These are phyloP conservation scores for Sebastes matsubarae DNA, from an alignment of 2,797 vertebrate species.

Conservation along the genomic window DNA sequence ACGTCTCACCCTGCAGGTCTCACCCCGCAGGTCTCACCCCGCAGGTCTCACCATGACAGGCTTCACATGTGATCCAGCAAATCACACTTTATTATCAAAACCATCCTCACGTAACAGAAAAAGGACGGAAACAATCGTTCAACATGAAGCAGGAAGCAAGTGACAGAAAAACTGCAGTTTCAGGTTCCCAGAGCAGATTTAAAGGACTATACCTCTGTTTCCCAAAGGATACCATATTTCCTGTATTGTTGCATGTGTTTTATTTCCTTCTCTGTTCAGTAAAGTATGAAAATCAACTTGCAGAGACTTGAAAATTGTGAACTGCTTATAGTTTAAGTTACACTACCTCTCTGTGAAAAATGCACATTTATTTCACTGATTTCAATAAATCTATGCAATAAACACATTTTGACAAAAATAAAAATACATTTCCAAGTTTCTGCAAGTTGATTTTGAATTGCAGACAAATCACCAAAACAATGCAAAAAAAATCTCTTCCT, in stretches of 20 bases:
- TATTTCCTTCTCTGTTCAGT: background rate
- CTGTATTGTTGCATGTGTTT: background rate
- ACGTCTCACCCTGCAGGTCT: no score
- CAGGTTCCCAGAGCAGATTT: background rate
- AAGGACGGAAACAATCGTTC: background rate
- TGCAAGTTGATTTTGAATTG: background rate
- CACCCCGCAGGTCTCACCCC: background rate
- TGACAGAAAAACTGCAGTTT: background rate
- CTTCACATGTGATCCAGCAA: background rate
- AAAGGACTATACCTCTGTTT: background rate
- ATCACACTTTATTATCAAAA: background rate
- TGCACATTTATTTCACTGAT: background rate
- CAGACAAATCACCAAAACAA: background rate
- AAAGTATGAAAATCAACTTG: background rate
- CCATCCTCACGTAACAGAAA: background rate
- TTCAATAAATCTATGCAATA: background rate
- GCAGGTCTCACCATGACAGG: background rate
- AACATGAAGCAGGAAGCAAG: background rate
- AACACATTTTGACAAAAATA: background rate
- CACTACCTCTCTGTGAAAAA: background rate
- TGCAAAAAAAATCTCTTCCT: background rate
- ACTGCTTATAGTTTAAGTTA: background rate
- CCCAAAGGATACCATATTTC: background rate
- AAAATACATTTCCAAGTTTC: background rate
- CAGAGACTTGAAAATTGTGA: background rate